phyloP scores from a whole-genome alignment of 1,140 invertebrate species.

The Gonioctena quinquepunctata region DNA sequence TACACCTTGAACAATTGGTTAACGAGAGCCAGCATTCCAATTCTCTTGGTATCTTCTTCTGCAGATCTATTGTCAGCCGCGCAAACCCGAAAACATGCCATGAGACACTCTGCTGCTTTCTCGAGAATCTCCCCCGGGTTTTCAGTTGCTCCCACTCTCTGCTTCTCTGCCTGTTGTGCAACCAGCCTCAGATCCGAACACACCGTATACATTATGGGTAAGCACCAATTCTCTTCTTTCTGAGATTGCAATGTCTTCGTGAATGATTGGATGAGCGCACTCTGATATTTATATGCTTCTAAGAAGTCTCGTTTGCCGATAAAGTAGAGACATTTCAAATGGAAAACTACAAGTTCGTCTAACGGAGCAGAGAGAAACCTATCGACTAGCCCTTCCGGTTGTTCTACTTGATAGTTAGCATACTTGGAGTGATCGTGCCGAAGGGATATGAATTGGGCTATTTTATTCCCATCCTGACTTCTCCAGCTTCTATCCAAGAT shows the following conservation, averaged over 20 bases:
- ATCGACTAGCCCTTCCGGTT: slow-evolving; percentile 70
- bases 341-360: slow-evolving; percentile 78
- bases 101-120: slow-evolving; percentile 92
- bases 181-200: slow-evolving; percentile 83
- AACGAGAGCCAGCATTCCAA: slow-evolving; percentile 94
- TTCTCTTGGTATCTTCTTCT: slow-evolving; percentile 88
- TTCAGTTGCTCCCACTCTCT: slow-evolving; percentile 54
- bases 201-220: slow-evolving; percentile 87
- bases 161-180: slow-evolving; percentile 77
- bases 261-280: slow-evolving; percentile 75
- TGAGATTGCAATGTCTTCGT: slow-evolving; percentile 83
- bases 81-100: slow-evolving; percentile 94
- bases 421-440: slow-evolving; percentile 75
- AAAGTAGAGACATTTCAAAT: slow-evolving; percentile 74
- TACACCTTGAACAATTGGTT: slow-evolving; percentile 99
- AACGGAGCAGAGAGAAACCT: slow-evolving; percentile 73
- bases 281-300: slow-evolving; percentile 80
- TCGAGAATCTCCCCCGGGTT: slow-evolving; percentile 82
- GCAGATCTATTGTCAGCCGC: slow-evolving; percentile 90
- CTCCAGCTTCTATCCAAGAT: slow-evolving; percentile 60
- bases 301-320: slow-evolving; percentile 69
- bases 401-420: slow-evolving; percentile 68
- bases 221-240: slow-evolving; percentile 95
- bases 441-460: slow-evolving; percentile 73
- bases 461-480: slow-evolving; percentile 61